A percentile compares a stretch with the other conserved stretches of the same genome.
phyloP scores from a whole-genome alignment of 2,888 invertebrate genomes.

The Diabrotica balteata region DNA sequence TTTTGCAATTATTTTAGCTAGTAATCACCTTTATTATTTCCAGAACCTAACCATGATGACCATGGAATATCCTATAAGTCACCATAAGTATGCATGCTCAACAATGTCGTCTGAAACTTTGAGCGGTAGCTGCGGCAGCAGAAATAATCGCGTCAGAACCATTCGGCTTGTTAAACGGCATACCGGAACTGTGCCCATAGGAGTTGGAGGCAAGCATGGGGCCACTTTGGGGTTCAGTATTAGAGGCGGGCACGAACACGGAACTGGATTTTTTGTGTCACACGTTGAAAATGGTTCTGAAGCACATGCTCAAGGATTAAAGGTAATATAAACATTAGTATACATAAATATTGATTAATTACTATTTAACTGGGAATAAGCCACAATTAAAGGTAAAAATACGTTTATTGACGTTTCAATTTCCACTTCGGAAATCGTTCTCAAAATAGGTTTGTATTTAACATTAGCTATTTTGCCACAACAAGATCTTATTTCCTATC shows the following conservation, averaged over 20 bases:
- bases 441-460: no score
- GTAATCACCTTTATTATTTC: no score
- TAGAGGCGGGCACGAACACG: conserved; percentile 88
- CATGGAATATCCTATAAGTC: conserved; percentile 27
- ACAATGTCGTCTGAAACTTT: conserved; percentile 57
- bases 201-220: conserved; percentile 64
- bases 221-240: conserved; percentile 83
- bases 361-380: no score
- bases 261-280: conserved; percentile 91
- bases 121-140: conserved; percentile 60
- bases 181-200: conserved; percentile 54
- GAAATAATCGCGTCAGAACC: conserved; percentile 67
- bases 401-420: no score
- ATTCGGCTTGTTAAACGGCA: conserved; percentile 65
- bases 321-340: conserved; percentile 65
- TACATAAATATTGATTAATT: no score
- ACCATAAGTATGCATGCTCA: conserved; percentile 53
- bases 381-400: no score
- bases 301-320: conserved; percentile 84
- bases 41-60: conserved; percentile 27
- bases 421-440: no score
- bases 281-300: conserved; percentile 87
- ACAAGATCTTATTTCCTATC: no score
- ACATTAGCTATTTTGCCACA: no score
- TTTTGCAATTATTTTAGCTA: no score